Evolutionary conservation across 2,113 vertebrate genomes (phyloP).

Genomic region (Haemorhous mexicanus): DNA sequence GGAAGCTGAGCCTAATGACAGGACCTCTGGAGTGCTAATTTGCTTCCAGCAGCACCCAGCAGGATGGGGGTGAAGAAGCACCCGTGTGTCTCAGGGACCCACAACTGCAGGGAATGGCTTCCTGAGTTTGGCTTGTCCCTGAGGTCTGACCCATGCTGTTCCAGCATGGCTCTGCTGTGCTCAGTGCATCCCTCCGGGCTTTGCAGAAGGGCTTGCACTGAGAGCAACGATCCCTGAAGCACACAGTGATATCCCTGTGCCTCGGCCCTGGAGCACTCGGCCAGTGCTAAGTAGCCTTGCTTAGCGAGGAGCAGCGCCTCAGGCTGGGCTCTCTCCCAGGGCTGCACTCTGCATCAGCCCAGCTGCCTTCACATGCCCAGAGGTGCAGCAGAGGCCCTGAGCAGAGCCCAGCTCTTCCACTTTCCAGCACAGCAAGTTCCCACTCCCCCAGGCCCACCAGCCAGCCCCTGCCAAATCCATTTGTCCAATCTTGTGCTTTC

Average conservation of each 20-base stretch:
- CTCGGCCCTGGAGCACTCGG: neutral
- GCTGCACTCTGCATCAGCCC: neutral
- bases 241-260: neutral
- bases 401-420: neutral
- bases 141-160: neutral
- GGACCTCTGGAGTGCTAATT: neutral
- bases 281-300: neutral
- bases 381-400: neutral
- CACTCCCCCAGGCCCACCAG: slow-evolving; percentile 43
- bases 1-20: neutral
- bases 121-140: neutral
- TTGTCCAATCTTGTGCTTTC: slow-evolving; percentile 37
- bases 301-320: neutral
- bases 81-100: neutral
- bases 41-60: neutral
- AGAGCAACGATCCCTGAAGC: neutral
- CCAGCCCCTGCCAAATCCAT: slow-evolving; percentile 60
- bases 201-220: neutral
- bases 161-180: neutral
- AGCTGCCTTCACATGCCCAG: neutral
- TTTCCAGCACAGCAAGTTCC: neutral
- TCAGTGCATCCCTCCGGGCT: neutral
- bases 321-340: neutral
- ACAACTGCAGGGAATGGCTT: neutral
- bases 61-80: neutral